Percentiles rank a stretch among this genome's conserved stretches.
Evolutionary conservation across 1,140 invertebrate species (phyloP).

Genomic region (Drosophila funebris): DNA sequence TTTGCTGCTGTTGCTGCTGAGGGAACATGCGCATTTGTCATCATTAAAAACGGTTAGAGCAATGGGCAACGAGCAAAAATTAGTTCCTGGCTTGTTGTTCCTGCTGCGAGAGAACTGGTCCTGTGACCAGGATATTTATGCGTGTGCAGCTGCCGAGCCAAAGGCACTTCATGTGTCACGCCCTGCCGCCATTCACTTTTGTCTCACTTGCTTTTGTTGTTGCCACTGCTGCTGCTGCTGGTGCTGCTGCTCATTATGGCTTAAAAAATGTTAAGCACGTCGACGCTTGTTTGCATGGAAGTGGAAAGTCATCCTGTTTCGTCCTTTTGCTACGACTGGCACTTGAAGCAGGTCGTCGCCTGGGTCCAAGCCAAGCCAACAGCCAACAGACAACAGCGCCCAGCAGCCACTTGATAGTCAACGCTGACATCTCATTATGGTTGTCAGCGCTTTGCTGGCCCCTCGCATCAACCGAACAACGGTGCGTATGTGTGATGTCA

Average conservation of each 20-base stretch:
- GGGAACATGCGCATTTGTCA: slow-evolving; percentile 67
- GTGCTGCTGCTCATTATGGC: slow-evolving; percentile 70
- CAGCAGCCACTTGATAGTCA: slow-evolving; percentile 76
- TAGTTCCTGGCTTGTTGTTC: slow-evolving; percentile 38
- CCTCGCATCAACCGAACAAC: slow-evolving; percentile 56
- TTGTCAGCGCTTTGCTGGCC: slow-evolving; percentile 55
- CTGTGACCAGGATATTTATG: slow-evolving; percentile 67
- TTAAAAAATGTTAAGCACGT: slow-evolving; percentile 82
- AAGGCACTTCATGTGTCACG: slow-evolving; percentile 69
- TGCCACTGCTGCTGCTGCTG: slow-evolving; percentile 6
- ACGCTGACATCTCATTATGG: slow-evolving; percentile 80
- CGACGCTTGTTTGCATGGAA: slow-evolving; percentile 67
- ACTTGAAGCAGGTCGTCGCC: slow-evolving; percentile 68
- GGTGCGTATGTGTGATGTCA: slow-evolving; percentile 75
- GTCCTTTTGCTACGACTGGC: slow-evolving; percentile 25
- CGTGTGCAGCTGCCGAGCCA: slow-evolving; percentile 62
- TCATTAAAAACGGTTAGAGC: slow-evolving; percentile 66
- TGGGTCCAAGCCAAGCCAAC: slow-evolving; percentile 57
- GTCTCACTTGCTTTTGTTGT: slow-evolving; percentile 25
- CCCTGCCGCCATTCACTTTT: slow-evolving; percentile 49
- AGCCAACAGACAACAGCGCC: slow-evolving; percentile 25
- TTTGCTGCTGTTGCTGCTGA: not conserved
- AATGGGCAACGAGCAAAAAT: slow-evolving; percentile 49
- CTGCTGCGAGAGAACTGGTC: slow-evolving; percentile 16
- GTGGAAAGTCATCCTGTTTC: slow-evolving; percentile 25